phyloP scores from a whole-genome alignment of 2,888 invertebrate genomes.

The Taphrorychus bicolor region DNA sequence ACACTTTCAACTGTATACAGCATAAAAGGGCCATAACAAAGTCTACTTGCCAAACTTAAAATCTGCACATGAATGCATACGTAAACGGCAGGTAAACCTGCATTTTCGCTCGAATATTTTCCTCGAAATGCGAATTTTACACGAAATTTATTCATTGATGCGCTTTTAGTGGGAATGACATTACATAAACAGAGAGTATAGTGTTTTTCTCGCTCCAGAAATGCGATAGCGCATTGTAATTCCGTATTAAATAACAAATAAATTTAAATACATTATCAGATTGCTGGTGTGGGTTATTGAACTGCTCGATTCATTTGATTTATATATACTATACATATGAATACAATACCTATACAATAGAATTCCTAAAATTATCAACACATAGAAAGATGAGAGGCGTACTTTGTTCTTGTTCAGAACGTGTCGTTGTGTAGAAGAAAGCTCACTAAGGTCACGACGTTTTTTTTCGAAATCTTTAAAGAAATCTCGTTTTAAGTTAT shows the following conservation, averaged over 20 bases:
- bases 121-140: background rate
- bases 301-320: conserved; percentile 17
- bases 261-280: conserved; percentile 36
- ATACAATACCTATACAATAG: too few relatives aligned
- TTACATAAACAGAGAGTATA: conserved; percentile 22
- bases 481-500: too few relatives aligned
- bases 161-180: background rate
- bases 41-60: background rate
- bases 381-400: background rate
- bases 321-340: background rate
- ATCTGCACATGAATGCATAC: background rate
- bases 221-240: conserved; percentile 19
- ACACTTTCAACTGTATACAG: too few relatives aligned
- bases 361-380: background rate
- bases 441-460: too few relatives aligned
- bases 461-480: too few relatives aligned
- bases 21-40: too few relatives aligned
- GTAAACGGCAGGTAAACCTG: conserved; percentile 1
- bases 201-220: conserved; percentile 9
- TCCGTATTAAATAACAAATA: conserved; percentile 33
- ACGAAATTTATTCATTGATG: conserved; percentile 16
- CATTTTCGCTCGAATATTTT: background rate
- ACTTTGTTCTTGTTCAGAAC: too few relatives aligned
- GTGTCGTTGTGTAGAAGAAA: too few relatives aligned
- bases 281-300: conserved; percentile 25